These are phyloP conservation scores for Podilymbus podiceps DNA, from an alignment of 2,113 vertebrate species.

Conservation along the genomic window DNA sequence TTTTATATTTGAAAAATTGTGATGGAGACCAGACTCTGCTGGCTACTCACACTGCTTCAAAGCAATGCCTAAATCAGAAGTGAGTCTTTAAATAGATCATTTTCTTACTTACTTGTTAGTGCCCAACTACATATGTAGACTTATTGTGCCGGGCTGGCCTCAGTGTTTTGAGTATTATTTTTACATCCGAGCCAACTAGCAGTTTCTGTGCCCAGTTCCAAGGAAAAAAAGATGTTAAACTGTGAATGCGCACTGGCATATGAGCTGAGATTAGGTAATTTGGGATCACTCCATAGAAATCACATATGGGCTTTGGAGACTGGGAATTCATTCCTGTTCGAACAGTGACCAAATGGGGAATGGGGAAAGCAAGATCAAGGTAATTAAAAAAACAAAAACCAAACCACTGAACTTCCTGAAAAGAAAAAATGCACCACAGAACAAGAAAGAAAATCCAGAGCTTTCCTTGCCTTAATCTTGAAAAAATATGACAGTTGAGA, in stretches of 20 bases:
- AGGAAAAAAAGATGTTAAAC: conserved; percentile 43
- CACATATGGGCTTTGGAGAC: conserved; percentile 67
- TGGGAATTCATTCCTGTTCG: conserved; percentile 65
- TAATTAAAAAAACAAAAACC: neutral
- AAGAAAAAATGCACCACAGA: neutral
- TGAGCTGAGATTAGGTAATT: conserved; percentile 67
- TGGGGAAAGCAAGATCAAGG: neutral
- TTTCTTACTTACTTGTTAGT: conserved; percentile 61
- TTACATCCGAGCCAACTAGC: conserved; percentile 42
- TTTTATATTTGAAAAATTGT: conserved; percentile 71
- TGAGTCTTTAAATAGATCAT: conserved; percentile 56
- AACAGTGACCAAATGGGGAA: conserved; percentile 48
- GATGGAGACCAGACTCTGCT: conserved; percentile 59
- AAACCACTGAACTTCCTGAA: neutral
- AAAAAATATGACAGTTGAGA: neutral
- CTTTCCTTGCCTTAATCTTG: neutral
- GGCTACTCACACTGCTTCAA: conserved; percentile 51
- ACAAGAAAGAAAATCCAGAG: neutral
- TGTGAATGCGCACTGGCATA: conserved; percentile 62
- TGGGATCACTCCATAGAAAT: conserved; percentile 65
- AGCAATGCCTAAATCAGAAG: conserved; percentile 57
- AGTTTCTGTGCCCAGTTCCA: conserved; percentile 44
- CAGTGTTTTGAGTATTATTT: conserved; percentile 43
- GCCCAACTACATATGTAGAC: neutral
- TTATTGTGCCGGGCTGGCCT: conserved; percentile 32